A percentile compares a stretch with the other conserved stretches of the same genome.
Evolutionary conservation across 1,140 invertebrate genomes (phyloP).

Genomic region (Parasteatoda tepidariorum): DNA sequence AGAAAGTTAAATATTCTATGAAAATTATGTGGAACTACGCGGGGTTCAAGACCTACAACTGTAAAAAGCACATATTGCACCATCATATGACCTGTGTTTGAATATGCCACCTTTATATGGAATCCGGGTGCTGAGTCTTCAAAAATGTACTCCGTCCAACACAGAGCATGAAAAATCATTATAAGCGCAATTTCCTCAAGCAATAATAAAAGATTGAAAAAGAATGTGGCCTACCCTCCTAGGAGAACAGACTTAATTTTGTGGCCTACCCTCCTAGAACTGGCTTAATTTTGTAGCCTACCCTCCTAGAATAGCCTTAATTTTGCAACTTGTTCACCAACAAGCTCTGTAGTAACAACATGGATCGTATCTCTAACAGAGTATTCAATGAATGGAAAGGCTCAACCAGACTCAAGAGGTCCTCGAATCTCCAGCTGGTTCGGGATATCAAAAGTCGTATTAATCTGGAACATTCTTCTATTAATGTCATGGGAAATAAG

Average conservation of each 20-base stretch:
- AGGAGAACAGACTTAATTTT: too few relatives aligned
- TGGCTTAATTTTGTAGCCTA: too few relatives aligned
- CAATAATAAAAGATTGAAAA: too few relatives aligned
- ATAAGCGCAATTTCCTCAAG: too few relatives aligned
- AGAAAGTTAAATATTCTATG: constrained; percentile 45
- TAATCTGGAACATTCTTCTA: background rate
- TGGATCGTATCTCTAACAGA: background rate
- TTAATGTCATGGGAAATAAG: background rate
- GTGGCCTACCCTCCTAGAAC: too few relatives aligned
- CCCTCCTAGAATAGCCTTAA: background rate
- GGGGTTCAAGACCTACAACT: background rate
- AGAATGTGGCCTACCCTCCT: too few relatives aligned
- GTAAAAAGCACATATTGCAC: background rate
- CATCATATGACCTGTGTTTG: background rate
- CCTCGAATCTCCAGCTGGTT: background rate
- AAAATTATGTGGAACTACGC: constrained; percentile 9
- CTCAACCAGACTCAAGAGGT: constrained; percentile 4
- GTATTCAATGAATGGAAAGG: constrained; percentile 7
- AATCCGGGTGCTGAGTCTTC: background rate
- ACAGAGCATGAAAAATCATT: too few relatives aligned
- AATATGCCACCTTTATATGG: background rate
- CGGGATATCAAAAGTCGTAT: background rate
- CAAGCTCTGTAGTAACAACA: background rate
- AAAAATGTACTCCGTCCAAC: too few relatives aligned
- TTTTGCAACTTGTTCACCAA: background rate